These are phyloP conservation scores for Mus pahari DNA, from an alignment of 2,113 vertebrate species.

Conservation along the genomic window DNA sequence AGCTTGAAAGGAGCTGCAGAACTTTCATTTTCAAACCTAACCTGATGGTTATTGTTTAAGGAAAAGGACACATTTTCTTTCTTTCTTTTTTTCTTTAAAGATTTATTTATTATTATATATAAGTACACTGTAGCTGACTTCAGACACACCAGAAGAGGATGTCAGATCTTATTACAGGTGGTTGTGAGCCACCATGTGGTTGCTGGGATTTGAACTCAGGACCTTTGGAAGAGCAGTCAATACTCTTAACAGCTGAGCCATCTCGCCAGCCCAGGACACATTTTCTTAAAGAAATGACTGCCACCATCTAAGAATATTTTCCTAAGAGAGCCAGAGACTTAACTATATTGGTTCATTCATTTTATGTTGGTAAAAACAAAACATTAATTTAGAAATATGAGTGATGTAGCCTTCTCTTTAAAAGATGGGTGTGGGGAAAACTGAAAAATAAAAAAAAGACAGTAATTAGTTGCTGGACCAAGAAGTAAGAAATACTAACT, in stretches of 20 bases:
- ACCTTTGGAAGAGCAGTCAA: too few species aligned
- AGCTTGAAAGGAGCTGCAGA: neutral
- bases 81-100: too few species aligned
- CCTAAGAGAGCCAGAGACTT: neutral
- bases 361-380: neutral
- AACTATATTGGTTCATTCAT: neutral
- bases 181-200: too few species aligned
- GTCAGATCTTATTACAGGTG: too few species aligned
- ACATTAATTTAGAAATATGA: conserved; percentile 1
- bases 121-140: too few species aligned
- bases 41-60: conserved; percentile 39
- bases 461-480: neutral
- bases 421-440: neutral
- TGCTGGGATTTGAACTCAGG: too few species aligned
- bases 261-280: too few species aligned
- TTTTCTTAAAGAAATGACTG: neutral
- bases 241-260: too few species aligned
- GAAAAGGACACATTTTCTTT: neutral
- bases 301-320: neutral
- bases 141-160: too few species aligned
- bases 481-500: neutral
- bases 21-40: conserved; percentile 15
- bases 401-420: neutral
- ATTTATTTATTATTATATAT: too few species aligned
- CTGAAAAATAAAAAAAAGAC: neutral